phyloP scores from a whole-genome alignment of 2,113 vertebrate species.

The Corythaixoides concolor region DNA sequence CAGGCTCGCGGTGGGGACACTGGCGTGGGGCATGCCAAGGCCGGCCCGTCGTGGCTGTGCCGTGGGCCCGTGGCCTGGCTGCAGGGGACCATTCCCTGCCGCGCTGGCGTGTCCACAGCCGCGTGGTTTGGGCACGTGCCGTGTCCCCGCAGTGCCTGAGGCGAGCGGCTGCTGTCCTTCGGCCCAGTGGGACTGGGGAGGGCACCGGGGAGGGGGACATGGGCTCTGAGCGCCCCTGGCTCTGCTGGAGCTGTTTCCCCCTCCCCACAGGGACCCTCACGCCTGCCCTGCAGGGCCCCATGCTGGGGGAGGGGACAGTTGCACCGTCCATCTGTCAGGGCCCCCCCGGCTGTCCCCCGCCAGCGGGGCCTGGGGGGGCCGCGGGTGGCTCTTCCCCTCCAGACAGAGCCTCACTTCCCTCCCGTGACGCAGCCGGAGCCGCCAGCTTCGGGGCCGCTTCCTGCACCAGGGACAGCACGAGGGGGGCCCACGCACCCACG shows the following conservation, averaged over 20 bases:
- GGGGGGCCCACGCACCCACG: neutral
- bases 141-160: neutral
- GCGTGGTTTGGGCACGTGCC: neutral
- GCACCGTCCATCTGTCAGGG: neutral
- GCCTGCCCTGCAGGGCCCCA: neutral
- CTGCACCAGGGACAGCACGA: neutral
- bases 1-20: neutral
- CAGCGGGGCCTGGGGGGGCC: neutral
- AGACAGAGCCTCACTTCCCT: slow-evolving; percentile 76
- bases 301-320: neutral
- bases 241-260: neutral
- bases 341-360: neutral
- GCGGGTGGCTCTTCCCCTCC: slow-evolving; percentile 56
- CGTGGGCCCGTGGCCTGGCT: neutral
- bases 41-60: neutral
- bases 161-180: neutral
- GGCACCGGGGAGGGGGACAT: neutral
- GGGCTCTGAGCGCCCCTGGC: neutral
- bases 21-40: neutral
- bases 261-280: neutral
- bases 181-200: no score
- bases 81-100: neutral
- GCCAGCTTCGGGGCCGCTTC: slow-evolving; percentile 13
- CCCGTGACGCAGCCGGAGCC: slow-evolving; percentile 29
- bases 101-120: neutral